Percentiles rank a stretch among this genome's conserved stretches.
phyloP scores from a whole-genome alignment of 2,888 invertebrate species.

The Harpalus rubripes region DNA sequence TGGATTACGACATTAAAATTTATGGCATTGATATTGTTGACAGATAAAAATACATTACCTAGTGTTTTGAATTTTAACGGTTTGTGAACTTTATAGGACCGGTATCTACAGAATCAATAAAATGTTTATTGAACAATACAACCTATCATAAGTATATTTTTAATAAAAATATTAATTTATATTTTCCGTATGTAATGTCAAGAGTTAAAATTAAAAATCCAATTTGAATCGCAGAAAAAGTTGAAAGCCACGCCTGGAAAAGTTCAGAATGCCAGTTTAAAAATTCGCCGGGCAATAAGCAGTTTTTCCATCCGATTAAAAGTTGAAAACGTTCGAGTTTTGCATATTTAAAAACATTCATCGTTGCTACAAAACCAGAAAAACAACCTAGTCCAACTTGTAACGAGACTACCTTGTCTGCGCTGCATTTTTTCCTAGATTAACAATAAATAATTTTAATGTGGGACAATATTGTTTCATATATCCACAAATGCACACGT shows the following conservation, averaged over 20 bases:
- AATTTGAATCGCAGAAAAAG: conserved; percentile 33
- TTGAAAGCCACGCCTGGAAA: conserved; percentile 23
- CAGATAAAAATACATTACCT: too few relatives aligned
- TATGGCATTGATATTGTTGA: too few relatives aligned
- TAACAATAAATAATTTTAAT: not conserved
- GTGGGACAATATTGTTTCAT: not conserved
- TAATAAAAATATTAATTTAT: conserved; percentile 6
- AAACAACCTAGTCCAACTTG: not conserved
- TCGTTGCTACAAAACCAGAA: conserved; percentile 21
- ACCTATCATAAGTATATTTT: too few relatives aligned
- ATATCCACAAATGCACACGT: not conserved
- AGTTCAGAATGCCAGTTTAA: conserved; percentile 25
- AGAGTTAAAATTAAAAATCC: conserved; percentile 35
- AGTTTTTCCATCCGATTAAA: conserved; percentile 62
- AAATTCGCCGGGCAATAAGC: conserved; percentile 52
- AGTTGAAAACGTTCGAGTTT: conserved; percentile 59
- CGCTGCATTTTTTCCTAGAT: not conserved
- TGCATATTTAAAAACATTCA: conserved; percentile 62
- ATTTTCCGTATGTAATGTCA: not conserved
- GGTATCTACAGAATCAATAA: too few relatives aligned
- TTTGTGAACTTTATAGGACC: too few relatives aligned
- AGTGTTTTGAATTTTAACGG: too few relatives aligned
- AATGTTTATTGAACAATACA: too few relatives aligned
- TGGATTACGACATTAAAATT: too few relatives aligned
- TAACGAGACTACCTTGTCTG: not conserved